These are phyloP conservation scores for Lerema accius DNA, from an alignment of 1,140 invertebrate species.

Conservation along the genomic window DNA sequence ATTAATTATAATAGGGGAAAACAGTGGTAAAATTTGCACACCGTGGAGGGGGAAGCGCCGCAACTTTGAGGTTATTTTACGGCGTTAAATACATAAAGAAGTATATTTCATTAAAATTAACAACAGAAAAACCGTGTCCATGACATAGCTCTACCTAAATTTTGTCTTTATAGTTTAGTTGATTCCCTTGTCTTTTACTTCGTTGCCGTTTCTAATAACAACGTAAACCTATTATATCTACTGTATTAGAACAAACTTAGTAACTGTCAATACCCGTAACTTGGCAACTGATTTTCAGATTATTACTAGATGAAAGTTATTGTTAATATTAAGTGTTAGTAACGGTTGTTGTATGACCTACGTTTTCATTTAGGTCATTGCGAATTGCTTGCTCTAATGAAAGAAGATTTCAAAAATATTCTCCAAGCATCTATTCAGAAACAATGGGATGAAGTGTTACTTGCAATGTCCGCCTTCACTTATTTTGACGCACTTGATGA, in stretches of 20 bases:
- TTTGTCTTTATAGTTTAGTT: no score
- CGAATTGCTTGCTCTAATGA: slow-evolving; percentile 81
- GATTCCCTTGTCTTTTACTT: no score
- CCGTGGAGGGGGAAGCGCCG: no score
- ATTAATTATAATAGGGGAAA: no score
- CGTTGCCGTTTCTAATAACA: slow-evolving; percentile 24
- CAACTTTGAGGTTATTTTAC: no score
- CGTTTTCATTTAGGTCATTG: slow-evolving; percentile 67
- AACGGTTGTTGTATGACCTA: no score
- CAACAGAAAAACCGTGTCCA: no score
- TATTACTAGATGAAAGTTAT: slow-evolving; percentile 10
- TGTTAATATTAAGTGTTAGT: background rate
- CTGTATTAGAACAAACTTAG: slow-evolving; percentile 17
- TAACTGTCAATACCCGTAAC: background rate
- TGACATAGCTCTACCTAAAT: no score
- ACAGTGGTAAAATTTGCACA: no score
- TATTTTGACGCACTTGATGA: slow-evolving; percentile 86
- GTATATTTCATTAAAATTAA: no score
- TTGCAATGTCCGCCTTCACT: slow-evolving; percentile 84
- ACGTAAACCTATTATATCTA: no score
- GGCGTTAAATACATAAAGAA: no score
- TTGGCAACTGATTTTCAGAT: background rate
- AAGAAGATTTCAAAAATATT: slow-evolving; percentile 84
- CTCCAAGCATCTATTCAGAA: slow-evolving; percentile 82
- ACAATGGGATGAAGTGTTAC: slow-evolving; percentile 84